Percentiles rank a stretch among this genome's conserved stretches.
Conservation (phyloP, 2,888 invertebrate species). For the Coremacera marginata region DNA sequence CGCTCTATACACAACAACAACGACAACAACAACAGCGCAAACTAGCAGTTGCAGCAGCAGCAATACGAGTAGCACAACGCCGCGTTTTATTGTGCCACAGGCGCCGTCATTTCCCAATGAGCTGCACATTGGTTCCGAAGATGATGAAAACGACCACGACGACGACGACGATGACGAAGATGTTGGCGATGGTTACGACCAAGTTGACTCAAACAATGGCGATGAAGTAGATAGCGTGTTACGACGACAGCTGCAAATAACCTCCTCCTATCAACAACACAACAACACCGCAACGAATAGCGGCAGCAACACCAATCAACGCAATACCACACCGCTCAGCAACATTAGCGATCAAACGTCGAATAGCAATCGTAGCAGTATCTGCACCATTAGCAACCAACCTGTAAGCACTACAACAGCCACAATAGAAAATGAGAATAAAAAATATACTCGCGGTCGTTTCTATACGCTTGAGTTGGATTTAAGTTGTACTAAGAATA, state of each 20-base stretch:
- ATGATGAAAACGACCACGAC: constrained; percentile 46
- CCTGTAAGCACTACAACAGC: constrained; percentile 38
- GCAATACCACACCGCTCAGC: constrained; percentile 19
- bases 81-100: constrained; percentile 20
- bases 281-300: neutral
- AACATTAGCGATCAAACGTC: constrained; percentile 50
- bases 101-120: constrained; percentile 48
- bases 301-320: constrained; percentile 35
- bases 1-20: constrained; percentile 34
- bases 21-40: constrained; percentile 40
- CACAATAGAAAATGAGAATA: constrained; percentile 61
- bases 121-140: constrained; percentile 55
- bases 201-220: too few relatives aligned
- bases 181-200: neutral
- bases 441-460: constrained; percentile 63
- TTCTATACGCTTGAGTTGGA: constrained; percentile 70
- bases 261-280: neutral
- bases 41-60: constrained; percentile 40
- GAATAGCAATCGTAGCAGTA: constrained; percentile 52
- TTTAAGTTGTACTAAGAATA: constrained; percentile 73
- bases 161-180: constrained; percentile 43
- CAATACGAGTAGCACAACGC: constrained; percentile 28
- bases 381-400: constrained; percentile 51
- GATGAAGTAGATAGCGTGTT: constrained; percentile 36
- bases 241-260: neutral